A percentile compares a stretch with the other conserved stretches of the same genome.
Conservation (phyloP, 2,113 vertebrate species). For the Potamarius usumacintae region DNA sequence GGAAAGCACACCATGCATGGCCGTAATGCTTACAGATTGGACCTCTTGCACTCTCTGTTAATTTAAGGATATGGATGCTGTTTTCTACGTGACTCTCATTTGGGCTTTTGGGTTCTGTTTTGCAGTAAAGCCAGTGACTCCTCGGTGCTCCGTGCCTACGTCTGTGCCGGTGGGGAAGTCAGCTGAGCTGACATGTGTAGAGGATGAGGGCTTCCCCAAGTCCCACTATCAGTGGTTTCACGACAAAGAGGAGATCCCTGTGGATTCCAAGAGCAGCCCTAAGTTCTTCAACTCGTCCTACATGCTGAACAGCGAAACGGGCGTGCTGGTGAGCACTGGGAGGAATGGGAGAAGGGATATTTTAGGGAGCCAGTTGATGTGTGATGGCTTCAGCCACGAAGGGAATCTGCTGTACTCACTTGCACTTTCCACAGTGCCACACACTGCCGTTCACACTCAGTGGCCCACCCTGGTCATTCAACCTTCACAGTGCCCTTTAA, state of each 20-base stretch:
- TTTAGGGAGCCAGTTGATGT: constrained; percentile 76
- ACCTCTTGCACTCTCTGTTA: neutral
- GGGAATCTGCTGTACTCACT: constrained; percentile 74
- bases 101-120: constrained; percentile 10
- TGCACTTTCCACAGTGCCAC: constrained; percentile 71
- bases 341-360: constrained; percentile 65
- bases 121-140: constrained; percentile 88
- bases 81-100: constrained; percentile 1
- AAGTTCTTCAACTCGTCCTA: constrained; percentile 89
- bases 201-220: constrained; percentile 86
- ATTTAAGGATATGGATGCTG: neutral
- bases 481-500: constrained; percentile 48
- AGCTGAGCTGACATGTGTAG: constrained; percentile 84
- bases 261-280: constrained; percentile 78
- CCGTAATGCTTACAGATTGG: constrained; percentile 43
- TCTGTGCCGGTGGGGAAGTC: constrained; percentile 91
- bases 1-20: constrained; percentile 66
- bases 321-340: constrained; percentile 84
- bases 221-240: constrained; percentile 94
- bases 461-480: constrained; percentile 46
- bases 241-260: constrained; percentile 80
- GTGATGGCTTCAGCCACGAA: constrained; percentile 66
- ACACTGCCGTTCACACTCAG: constrained; percentile 41
- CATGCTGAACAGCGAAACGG: constrained; percentile 75
- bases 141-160: constrained; percentile 86